Evolutionary conservation across 2,888 invertebrate species (phyloP), one percentile per base, ranked within the genome.

Genomic region (Neocrepidodera transversa): DNA sequence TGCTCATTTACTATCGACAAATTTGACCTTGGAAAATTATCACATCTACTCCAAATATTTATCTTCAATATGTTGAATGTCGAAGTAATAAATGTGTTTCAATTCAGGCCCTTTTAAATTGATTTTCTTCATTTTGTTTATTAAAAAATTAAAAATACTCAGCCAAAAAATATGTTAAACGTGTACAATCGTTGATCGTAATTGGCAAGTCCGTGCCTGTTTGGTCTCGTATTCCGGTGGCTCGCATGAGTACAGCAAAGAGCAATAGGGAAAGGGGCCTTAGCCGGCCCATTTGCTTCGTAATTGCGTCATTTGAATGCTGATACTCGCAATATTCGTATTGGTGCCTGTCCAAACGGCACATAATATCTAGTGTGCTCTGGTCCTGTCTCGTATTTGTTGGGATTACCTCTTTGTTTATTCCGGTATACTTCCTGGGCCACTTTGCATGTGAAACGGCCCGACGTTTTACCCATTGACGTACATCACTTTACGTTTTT

Each of bases 281-380:
- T 68, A 65, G 67, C 67, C 66, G 67, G 69, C 62, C 76, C 76
- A 76, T 78, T 78, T 76, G 73, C 72, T 70, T 74, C 72, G 78
- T 79, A 79, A 80, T 80, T 78, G 78, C 74, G 74, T 77, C 78
- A 79, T 80, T 80, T 76, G 77, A 77, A 79, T 80, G 78, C 80
- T 78, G 78, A 78, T 78, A 71, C 68, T 73, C 73, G 74, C 77
- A 76, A 77, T 79, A 79, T 76, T 74, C 77, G 76, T 77, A 76
- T 76, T 74, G 75, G 74, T 76, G 73, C 74, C 70, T 70, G 72
- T 71, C 74, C 71, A 74, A 74, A 75, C 69, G 73, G 75, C 73
- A 71, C 72, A 70, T 73, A 73, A 74, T 73, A 75, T 74, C 73
- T 71, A 74, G 68, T 66, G 68, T 67, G 73, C 71, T 69, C 69